phyloP scores from a whole-genome alignment of 2,113 vertebrate genomes.

The Puntigrus tetrazona region DNA sequence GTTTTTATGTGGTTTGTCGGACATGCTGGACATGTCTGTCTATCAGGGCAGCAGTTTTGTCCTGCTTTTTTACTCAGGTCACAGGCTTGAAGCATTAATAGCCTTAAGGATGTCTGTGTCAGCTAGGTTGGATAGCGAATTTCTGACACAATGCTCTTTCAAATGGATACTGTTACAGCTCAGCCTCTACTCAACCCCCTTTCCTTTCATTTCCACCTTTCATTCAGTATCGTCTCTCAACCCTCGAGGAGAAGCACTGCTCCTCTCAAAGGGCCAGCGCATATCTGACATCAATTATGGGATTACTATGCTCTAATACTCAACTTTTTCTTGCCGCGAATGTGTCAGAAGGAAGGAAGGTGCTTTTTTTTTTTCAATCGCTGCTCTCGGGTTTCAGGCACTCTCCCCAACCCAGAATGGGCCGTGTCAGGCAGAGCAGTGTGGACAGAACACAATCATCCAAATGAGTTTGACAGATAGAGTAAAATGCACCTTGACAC shows the following conservation, averaged over 20 bases:
- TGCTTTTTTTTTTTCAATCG: conserved; percentile 55
- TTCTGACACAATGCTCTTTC: conserved; percentile 43
- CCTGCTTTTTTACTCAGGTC: conserved; percentile 8
- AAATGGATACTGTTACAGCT: conserved; percentile 69
- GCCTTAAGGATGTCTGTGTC: conserved; percentile 33
- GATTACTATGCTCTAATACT: conserved; percentile 69
- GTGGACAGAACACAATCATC: conserved; percentile 37
- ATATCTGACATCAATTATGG: conserved; percentile 63
- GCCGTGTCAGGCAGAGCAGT: conserved; percentile 50
- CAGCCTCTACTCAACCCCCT: conserved; percentile 55
- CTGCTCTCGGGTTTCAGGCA: conserved; percentile 57
- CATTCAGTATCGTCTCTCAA: conserved; percentile 62
- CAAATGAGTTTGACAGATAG: neutral
- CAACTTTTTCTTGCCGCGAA: conserved; percentile 50
- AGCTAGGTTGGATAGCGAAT: conserved; percentile 18
- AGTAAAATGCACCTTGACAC: conserved; percentile 6
- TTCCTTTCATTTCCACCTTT: conserved; percentile 43
- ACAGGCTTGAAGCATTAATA: conserved; percentile 17
- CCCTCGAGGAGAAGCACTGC: conserved; percentile 43
- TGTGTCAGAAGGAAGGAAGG: conserved; percentile 45
- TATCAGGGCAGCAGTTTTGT: conserved; percentile 31
- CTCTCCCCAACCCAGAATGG: conserved; percentile 45
- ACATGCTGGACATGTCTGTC: conserved; percentile 2
- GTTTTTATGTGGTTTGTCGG: neutral
- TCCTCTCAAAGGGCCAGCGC: conserved; percentile 50